Percentiles rank a stretch among this genome's conserved stretches.
Conservation (phyloP, 2,888 invertebrate species). For the Acanthosepion lycidas region DNA sequence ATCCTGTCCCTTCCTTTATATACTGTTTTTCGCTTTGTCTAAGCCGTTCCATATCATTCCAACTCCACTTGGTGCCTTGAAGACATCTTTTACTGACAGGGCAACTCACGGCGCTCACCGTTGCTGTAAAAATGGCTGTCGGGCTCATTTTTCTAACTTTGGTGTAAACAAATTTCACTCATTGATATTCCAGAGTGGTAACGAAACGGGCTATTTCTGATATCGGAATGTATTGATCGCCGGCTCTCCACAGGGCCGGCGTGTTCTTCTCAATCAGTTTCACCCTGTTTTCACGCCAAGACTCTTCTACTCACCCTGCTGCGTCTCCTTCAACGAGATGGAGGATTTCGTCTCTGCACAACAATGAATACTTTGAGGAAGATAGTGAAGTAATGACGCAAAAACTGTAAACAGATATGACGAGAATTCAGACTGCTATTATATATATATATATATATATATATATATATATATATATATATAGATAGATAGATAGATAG, state of each 20-base stretch:
- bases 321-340: background rate
- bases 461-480: no score
- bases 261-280: background rate
- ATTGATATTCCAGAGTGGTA: slow-evolving; percentile 4
- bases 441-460: no score
- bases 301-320: background rate
- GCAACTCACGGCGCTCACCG: background rate
- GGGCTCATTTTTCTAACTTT: background rate
- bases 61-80: background rate
- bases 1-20: no score
- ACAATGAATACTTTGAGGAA: background rate
- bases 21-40: no score
- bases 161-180: background rate
- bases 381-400: no score
- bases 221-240: background rate
- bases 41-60: background rate
- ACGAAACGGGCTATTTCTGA: background rate
- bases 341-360: background rate
- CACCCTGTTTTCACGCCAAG: background rate
- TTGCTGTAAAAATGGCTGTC: background rate
- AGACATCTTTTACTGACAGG: background rate
- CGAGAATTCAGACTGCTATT: no score
- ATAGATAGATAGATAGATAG: no score
- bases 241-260: background rate
- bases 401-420: no score